Percentiles rank a stretch among this genome's conserved stretches.
Conservation (phyloP, 1,140 invertebrate species). For the Pseudomyrmex concolor region DNA sequence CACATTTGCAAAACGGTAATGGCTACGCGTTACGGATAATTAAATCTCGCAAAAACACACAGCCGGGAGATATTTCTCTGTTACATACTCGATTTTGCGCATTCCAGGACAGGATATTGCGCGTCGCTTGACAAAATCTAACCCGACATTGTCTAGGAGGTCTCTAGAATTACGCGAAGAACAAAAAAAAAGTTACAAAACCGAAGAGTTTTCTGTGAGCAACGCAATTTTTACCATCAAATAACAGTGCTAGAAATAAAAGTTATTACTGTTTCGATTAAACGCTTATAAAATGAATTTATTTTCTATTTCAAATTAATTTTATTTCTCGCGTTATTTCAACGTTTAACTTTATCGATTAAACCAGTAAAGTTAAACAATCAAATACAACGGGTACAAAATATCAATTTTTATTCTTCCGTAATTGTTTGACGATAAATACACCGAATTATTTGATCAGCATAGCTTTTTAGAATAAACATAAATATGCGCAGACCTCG, state of each 20-base stretch:
- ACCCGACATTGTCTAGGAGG: background rate
- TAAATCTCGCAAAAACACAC: conserved; percentile 51
- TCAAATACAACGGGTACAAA: too few species aligned
- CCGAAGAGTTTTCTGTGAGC: background rate
- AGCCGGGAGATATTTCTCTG: conserved; percentile 22
- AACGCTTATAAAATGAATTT: too few species aligned
- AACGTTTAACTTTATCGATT: too few species aligned
- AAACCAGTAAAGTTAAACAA: too few species aligned
- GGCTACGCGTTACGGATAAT: conserved; percentile 53
- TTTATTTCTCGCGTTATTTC: too few species aligned
- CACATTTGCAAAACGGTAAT: conserved; percentile 51
- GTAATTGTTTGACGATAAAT: too few species aligned
- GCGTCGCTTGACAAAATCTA: background rate
- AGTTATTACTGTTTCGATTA: too few species aligned
- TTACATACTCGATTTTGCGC: conserved; percentile 33
- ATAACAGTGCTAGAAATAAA: too few species aligned
- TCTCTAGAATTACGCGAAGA: conserved; percentile 15
- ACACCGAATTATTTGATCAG: background rate
- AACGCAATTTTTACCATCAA: background rate
- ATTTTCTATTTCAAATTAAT: too few species aligned
- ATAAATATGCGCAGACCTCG: background rate
- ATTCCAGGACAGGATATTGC: background rate
- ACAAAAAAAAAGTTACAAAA: background rate
- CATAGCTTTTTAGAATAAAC: conserved; percentile 1
- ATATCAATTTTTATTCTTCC: too few species aligned